Base-by-base conservation (phyloP, 2,888 invertebrate species). In the Julus scanicus region DNA sequence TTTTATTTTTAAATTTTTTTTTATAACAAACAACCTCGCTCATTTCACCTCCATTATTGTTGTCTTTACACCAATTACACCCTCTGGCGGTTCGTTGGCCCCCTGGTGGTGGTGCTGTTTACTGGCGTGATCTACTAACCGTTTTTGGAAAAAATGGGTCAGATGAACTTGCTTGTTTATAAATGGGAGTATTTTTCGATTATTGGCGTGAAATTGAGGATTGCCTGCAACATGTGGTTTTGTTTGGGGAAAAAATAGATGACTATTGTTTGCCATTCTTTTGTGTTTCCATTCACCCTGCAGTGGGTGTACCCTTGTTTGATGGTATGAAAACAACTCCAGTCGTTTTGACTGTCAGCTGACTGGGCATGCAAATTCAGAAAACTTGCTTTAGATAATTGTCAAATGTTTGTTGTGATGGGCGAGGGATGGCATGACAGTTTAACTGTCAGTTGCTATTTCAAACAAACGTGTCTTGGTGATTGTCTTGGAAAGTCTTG, bases 51-150 rank as follows among this genome's bases (percentile, higher is more conserved):
- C 37, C 37, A 80, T 80, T 80, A 37, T 80, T 80, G 13, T 80
- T 80, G 80, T 80, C 37, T 80, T 80, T 80, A 37, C 80, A 37
- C 13, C 8, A 80, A 80, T 29, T 29, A n/a, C 71, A n/a, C 71
- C 71, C 37, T 80, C 15, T 80, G 37, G 80, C 80, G 20, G 71
- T 71, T 80, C 37, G 37, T 37, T 80, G 37, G 80, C 80, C 37
- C 80, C 80, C 80, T 80, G 80, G 80, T 13, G 80, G 80, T 13
- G 80, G 80, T 15, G 80, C 3, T n/a, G 63, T 63, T 63, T 63
- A n/a, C n/a, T 13, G 37, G 37, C 37, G 37, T 80, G 80, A 15
- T 37, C 37, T 11, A 29, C 71, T 71, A 29, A 29, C 71, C n/a
- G 29, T 71, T 29, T 44, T 44, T 44, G 20, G 4, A 71, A 80